A percentile compares a stretch with the other conserved stretches of the same genome.
Evolutionary conservation across 2,797 vertebrate species (phyloP).

Genomic region (Microhierax caerulescens): DNA sequence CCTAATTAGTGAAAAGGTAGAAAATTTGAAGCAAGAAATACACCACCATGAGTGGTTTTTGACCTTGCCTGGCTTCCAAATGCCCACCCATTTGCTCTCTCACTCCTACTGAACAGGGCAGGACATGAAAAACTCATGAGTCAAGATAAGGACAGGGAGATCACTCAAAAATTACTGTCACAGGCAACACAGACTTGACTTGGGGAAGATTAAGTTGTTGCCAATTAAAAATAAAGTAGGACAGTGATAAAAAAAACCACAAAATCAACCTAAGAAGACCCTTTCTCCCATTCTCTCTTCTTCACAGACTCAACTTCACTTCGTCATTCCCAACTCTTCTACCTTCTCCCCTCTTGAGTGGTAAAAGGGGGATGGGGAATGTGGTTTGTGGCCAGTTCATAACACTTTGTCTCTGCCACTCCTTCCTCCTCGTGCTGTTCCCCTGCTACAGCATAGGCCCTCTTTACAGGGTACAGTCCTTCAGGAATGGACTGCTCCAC

Average conservation of each 20-base stretch:
- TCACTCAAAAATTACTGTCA: not conserved
- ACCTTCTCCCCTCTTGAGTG: not conserved
- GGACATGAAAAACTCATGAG: fast-evolving
- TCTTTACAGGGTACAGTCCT: not conserved
- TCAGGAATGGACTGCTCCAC: not conserved
- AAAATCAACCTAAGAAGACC: not conserved
- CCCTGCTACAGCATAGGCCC: fast-evolving
- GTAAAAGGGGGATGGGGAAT: not conserved
- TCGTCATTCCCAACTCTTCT: not conserved
- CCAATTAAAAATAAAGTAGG: not conserved
- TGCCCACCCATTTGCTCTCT: not conserved
- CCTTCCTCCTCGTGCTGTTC: not conserved
- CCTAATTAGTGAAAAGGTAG: not conserved
- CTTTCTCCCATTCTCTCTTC: not conserved
- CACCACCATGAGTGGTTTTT: fast-evolving
- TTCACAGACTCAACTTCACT: not conserved
- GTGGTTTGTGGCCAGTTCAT: not conserved
- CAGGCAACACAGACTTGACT: not conserved
- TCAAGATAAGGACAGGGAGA: not conserved
- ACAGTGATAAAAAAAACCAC: not conserved
- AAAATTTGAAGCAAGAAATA: not conserved
- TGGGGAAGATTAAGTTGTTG: not conserved
- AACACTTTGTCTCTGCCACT: not conserved
- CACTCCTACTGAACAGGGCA: not conserved
- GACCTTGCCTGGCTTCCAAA: not conserved